These are phyloP conservation scores for Drosophila navojoa DNA, from an alignment of 1,140 invertebrate genomes.

Conservation along the genomic window DNA sequence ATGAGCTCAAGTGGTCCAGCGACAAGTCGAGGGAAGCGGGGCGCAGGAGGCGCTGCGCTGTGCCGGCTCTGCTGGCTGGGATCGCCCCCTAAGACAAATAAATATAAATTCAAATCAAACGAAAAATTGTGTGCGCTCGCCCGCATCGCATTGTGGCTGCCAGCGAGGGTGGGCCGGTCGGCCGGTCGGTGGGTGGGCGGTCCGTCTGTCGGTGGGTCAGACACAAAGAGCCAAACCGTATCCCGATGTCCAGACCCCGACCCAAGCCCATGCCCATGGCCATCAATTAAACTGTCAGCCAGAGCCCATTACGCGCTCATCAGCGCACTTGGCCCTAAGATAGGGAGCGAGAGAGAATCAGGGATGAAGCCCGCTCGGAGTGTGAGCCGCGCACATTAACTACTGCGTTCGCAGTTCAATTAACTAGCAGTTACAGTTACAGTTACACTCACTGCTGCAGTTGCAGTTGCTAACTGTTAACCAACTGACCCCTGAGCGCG, in stretches of 20 bases:
- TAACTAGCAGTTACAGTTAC: conserved; percentile 13
- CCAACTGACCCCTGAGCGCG: conserved; percentile 22
- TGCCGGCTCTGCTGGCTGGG: background rate
- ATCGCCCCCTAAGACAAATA: conserved; percentile 27
- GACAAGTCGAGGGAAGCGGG: conserved; percentile 3
- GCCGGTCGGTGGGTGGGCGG: background rate
- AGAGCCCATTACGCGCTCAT: conserved; percentile 69
- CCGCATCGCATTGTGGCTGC: conserved; percentile 15
- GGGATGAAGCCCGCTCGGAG: background rate
- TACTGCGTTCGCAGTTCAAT: conserved; percentile 14
- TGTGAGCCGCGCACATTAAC: conserved; percentile 8
- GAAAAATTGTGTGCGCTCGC: conserved; percentile 26
- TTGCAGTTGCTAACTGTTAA: conserved; percentile 19
- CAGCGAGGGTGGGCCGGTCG: background rate
- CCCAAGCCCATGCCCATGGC: conserved; percentile 46
- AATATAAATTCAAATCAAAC: conserved; percentile 47
- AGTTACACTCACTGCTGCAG: conserved; percentile 15
- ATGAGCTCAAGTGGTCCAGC: conserved; percentile 65
- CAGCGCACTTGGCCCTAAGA: conserved; percentile 57
- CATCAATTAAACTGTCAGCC: conserved; percentile 70
- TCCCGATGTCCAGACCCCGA: conserved; percentile 11
- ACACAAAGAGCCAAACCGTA: conserved; percentile 4
- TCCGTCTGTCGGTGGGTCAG: background rate
- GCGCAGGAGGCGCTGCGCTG: background rate
- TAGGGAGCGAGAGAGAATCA: background rate